Evolutionary conservation across 2,888 invertebrate genomes (phyloP).

Genomic region (Parnassius smintheus): DNA sequence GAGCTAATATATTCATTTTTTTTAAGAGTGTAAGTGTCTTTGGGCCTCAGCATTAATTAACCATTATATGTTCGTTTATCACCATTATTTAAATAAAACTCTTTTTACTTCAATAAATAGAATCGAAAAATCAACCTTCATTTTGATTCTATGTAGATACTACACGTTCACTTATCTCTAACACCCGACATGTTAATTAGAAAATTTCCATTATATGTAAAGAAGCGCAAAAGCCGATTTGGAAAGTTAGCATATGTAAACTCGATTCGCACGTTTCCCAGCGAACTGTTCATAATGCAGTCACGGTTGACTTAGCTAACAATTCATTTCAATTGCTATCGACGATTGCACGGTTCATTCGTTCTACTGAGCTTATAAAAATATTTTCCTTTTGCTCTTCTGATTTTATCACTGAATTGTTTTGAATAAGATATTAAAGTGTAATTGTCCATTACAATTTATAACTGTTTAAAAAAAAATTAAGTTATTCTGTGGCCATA

Average conservation of each 20-base stretch:
- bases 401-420: not conserved
- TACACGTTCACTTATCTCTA: too few relatives aligned
- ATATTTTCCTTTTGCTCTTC: constrained; percentile 3
- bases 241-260: constrained; percentile 1
- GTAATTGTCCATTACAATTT: too few relatives aligned
- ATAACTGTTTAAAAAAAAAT: too few relatives aligned
- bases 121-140: too few relatives aligned
- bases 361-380: constrained; percentile 4
- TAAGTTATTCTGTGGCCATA: too few relatives aligned
- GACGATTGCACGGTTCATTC: constrained; percentile 13
- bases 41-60: too few relatives aligned
- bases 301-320: constrained; percentile 29
- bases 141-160: too few relatives aligned
- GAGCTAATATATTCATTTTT: too few relatives aligned
- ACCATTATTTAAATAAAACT: too few relatives aligned
- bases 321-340: constrained; percentile 30
- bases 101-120: too few relatives aligned
- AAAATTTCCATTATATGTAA: not conserved
- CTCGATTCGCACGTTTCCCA: constrained; percentile 9
- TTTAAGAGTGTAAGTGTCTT: too few relatives aligned
- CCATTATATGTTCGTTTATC: too few relatives aligned
- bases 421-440: not conserved
- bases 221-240: not conserved
- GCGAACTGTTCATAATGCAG: constrained; percentile 24
- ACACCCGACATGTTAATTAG: not conserved